Evolutionary conservation across 2,888 invertebrate species (phyloP).

Genomic region (Antheraea assamensis): DNA sequence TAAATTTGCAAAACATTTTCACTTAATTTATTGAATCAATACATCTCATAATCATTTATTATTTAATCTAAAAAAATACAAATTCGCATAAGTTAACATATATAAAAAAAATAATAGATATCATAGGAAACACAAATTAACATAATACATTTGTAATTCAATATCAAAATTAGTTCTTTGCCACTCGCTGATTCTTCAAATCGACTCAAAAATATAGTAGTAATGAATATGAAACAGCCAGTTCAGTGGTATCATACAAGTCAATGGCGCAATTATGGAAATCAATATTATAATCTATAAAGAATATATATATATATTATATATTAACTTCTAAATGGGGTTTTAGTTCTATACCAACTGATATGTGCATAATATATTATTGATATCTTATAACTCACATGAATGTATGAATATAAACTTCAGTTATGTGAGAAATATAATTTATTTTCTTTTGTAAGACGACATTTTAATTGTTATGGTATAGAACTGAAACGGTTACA

Average conservation of each 20-base stretch:
- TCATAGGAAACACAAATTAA: background rate
- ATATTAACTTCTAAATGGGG: background rate
- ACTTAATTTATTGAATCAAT: background rate
- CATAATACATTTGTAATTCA: background rate
- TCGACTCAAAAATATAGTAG: background rate
- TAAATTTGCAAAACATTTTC: background rate
- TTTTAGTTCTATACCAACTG: slow-evolving; percentile 7
- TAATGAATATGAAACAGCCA: background rate
- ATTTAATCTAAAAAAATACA: background rate
- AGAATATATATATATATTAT: background rate
- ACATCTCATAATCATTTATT: background rate
- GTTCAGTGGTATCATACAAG: background rate
- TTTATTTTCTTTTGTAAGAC: slow-evolving; percentile 19
- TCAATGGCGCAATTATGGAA: background rate
- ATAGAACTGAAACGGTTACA: slow-evolving; percentile 30
- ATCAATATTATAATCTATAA: background rate
- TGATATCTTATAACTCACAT: background rate
- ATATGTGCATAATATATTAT: background rate
- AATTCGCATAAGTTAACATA: background rate
- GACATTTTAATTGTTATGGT: slow-evolving; percentile 16
- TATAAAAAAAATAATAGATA: background rate
- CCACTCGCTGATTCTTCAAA: background rate
- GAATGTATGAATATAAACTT: slow-evolving; percentile 6
- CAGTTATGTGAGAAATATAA: slow-evolving; percentile 13
- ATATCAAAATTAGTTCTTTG: background rate